Evolutionary conservation across 2,113 vertebrate species (phyloP), one percentile per base, ranked within the genome.

Genomic region (Ahaetulla prasina): DNA sequence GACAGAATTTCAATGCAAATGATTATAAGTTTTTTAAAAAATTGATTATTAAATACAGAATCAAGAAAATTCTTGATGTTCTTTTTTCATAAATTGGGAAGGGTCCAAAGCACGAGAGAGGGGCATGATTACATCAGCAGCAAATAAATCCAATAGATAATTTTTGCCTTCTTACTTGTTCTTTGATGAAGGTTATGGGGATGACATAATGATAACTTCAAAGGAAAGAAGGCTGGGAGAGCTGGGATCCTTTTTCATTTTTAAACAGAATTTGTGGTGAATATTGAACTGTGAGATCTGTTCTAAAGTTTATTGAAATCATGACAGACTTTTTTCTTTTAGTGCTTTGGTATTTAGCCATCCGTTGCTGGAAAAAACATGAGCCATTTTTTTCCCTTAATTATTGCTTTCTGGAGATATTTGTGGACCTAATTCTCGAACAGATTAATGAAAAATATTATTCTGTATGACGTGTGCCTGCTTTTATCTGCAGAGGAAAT

Each of bases 401-500:
- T 12, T 39, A 54, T 30, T 92, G 45, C 35, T 43, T 80, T 80
- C 35, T 39, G 35, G n/a, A 80, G 68, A n/a, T 30, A 89, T n/a
- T 55, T 74, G n/a, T 25, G 16, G 53, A 74, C 18, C 2, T 47
- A 84, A 84, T 47, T 35, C 50, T 89, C 91, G 35, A 47, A 54
- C 18, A 84, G 47, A 18, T 11, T 20, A 18, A 49, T 35, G 8
- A 27, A 85, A 63, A 30, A 63, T 16, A 4, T 47, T 20, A 89
- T 12, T 90, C 90, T 90, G 9, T 8, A 89, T 89, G 55, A 91
- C 35, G 92, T 80, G 89, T 1, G 0, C 43, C 1, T 16, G 2
- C 3, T 85, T 94, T 74, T 39, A 85, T 5, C 3, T 50, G 84
- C 68, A 92, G 93, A 97, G 95, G 89, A 95, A 93, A 53, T 94